Evolutionary conservation across 2,113 vertebrate genomes (phyloP).

Genomic region (Boulengeromyrus knoepffleri): DNA sequence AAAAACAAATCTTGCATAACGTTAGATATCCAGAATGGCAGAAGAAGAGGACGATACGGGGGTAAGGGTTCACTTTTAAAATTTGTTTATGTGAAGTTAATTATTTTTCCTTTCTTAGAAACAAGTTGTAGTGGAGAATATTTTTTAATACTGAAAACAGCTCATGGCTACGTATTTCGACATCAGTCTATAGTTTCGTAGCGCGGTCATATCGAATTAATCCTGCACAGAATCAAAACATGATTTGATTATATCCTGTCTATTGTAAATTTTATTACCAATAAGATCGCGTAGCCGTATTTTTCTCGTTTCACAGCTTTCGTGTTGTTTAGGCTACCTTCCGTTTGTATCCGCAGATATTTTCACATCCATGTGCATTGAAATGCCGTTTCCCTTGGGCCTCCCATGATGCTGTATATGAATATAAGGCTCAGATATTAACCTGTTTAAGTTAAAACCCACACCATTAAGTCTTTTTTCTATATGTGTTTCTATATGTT

Average conservation of each 20-base stretch:
- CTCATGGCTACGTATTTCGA: not conserved
- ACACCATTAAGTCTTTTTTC: not conserved
- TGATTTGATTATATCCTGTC: not conserved
- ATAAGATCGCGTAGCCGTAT: not conserved
- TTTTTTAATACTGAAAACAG: not conserved
- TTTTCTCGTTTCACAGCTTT: not conserved
- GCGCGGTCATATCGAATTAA: not conserved
- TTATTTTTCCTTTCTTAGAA: not conserved
- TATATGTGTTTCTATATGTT: not conserved
- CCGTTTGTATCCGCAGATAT: not conserved
- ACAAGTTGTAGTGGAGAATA: not conserved
- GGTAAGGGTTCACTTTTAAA: not conserved
- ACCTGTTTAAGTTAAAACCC: not conserved
- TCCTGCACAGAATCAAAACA: not conserved
- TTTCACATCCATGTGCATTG: not conserved
- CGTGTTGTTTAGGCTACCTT: not conserved
- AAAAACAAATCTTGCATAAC: not conserved
- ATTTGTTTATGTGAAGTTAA: not conserved
- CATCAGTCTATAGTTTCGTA: not conserved
- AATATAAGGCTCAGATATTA: not conserved
- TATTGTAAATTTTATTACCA: not conserved
- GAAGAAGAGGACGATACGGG: constrained; percentile 19
- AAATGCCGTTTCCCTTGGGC: not conserved
- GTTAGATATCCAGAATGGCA: constrained; percentile 9
- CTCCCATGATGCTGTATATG: not conserved